Conservation (phyloP, 2,888 invertebrate genomes). For the Cheilosia vulpina region DNA sequence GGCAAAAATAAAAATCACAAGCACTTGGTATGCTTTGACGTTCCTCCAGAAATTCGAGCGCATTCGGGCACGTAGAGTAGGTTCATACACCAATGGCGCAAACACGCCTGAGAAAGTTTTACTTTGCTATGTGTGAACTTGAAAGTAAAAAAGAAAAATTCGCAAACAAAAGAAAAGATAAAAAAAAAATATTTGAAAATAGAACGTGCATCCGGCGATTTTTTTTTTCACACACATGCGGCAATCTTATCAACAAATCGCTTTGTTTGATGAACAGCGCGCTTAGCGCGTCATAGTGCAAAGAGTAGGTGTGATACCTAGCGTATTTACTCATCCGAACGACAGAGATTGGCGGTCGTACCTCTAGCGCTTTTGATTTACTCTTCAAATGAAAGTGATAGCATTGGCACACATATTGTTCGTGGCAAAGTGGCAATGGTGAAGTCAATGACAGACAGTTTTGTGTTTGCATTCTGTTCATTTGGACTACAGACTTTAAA, state of each 20-base stretch:
- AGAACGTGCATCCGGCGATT: constrained; percentile 70
- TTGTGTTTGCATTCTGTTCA: too few relatives aligned
- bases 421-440: neutral
- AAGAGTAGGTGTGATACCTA: constrained; percentile 15
- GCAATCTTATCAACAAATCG: constrained; percentile 58
- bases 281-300: constrained; percentile 31
- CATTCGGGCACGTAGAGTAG: constrained; percentile 59
- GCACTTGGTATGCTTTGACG: neutral
- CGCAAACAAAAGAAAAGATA: constrained; percentile 53
- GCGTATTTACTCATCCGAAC: constrained; percentile 20
- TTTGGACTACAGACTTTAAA: too few relatives aligned
- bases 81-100: neutral
- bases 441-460: too few relatives aligned
- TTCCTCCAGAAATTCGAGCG: constrained; percentile 45
- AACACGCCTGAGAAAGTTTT: constrained; percentile 60
- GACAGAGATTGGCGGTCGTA: constrained; percentile 1
- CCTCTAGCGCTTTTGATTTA: constrained; percentile 17
- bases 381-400: constrained; percentile 47
- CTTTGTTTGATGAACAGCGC: constrained; percentile 42
- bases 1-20: constrained; percentile 24
- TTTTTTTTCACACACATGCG: constrained; percentile 45
- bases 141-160: constrained; percentile 56
- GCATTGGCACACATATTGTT: constrained; percentile 36
- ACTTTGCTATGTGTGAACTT: constrained; percentile 53
- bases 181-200: constrained; percentile 44